These are phyloP conservation scores for Microctonus brassicae DNA, from an alignment of 2,888 invertebrate species.

Conservation along the genomic window DNA sequence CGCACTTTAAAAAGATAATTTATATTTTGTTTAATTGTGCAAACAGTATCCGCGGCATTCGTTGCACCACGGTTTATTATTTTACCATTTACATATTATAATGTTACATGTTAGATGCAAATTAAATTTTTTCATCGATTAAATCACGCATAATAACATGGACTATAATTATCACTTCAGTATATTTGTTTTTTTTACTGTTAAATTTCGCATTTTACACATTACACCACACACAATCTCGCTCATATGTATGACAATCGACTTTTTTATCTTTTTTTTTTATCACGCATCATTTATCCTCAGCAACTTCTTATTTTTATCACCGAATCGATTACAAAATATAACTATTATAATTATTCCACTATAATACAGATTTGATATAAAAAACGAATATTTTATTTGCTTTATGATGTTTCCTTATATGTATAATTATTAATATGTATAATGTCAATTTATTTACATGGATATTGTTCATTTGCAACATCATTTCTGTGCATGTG, in stretches of 20 bases:
- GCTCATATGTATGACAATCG: conserved; percentile 1
- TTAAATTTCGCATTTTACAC: not conserved
- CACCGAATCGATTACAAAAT: conserved; percentile 65
- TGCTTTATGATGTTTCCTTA: conserved; percentile 34
- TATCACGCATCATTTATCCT: conserved; percentile 35
- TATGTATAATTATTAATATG: conserved; percentile 55
- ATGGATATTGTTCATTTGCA: conserved; percentile 54
- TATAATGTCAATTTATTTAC: conserved; percentile 63
- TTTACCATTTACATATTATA: conserved; percentile 44
- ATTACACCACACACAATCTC: not conserved
- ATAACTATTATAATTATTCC: conserved; percentile 63
- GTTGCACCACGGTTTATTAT: conserved; percentile 45
- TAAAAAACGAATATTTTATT: conserved; percentile 64
- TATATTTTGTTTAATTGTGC: conserved; percentile 20
- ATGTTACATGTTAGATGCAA: conserved; percentile 35
- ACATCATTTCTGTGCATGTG: conserved; percentile 28
- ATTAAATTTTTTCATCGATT: conserved; percentile 35
- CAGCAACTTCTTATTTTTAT: conserved; percentile 47
- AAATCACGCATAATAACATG: conserved; percentile 21
- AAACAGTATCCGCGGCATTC: conserved; percentile 44
- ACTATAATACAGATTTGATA: conserved; percentile 69
- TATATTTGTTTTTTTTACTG: conserved; percentile 8
- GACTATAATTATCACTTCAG: conserved; percentile 8
- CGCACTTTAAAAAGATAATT: conserved; percentile 25
- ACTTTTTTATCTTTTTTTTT: conserved; percentile 27